These are phyloP conservation scores for Sphenopsis melanotis DNA, from an alignment of 2,797 vertebrate genomes.

Conservation along the genomic window DNA sequence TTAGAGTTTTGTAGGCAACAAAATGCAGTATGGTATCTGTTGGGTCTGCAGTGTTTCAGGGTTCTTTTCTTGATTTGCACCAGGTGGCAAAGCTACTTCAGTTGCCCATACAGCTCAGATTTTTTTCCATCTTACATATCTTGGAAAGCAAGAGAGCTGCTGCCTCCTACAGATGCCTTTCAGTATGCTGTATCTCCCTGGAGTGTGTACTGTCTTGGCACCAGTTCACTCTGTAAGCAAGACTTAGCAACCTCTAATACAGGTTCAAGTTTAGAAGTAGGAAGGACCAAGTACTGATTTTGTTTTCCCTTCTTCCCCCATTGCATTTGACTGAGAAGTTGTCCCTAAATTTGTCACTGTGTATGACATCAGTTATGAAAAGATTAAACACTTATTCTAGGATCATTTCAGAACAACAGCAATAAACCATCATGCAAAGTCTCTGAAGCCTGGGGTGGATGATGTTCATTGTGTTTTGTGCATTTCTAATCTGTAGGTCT, in stretches of 20 bases:
- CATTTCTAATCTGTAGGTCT: neutral
- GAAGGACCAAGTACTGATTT: neutral
- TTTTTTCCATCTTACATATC: slow-evolving; percentile 56
- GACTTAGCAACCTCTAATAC: slow-evolving; percentile 48
- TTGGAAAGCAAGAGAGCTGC: slow-evolving; percentile 53
- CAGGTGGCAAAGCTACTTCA: slow-evolving; percentile 61
- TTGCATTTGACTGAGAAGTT: neutral
- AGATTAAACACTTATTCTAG: neutral
- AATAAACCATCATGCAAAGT: neutral
- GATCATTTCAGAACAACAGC: neutral
- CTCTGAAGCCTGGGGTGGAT: neutral
- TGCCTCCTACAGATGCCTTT: slow-evolving; percentile 55
- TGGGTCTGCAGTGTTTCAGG: slow-evolving; percentile 43
- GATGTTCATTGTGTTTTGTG: neutral
- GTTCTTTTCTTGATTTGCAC: slow-evolving; percentile 65
- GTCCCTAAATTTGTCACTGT: neutral
- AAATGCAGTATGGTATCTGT: slow-evolving; percentile 28
- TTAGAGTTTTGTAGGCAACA: slow-evolving; percentile 10
- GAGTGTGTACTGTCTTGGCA: slow-evolving; percentile 61
- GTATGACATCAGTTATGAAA: neutral
- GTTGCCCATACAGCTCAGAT: slow-evolving; percentile 58
- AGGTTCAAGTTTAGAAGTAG: slow-evolving; percentile 43
- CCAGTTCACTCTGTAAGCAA: slow-evolving; percentile 61
- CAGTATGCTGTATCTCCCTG: slow-evolving; percentile 56
- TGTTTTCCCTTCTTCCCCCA: neutral